Base-by-base conservation (phyloP, 2,113 vertebrate genomes). In the Daboia siamensis region DNA sequence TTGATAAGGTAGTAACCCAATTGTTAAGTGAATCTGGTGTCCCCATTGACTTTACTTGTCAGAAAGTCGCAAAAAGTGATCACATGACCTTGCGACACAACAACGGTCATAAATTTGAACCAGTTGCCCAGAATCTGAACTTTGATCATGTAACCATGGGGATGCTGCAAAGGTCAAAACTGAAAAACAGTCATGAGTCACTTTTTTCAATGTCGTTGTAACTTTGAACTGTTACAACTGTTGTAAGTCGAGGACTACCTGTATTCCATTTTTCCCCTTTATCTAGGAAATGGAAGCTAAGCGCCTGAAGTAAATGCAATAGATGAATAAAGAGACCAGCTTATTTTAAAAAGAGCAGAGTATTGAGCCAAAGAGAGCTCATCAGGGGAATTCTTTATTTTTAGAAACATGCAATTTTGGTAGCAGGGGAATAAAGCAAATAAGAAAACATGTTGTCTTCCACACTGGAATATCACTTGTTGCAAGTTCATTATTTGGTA, bases 371-470 rank as follows among this genome's bases (percentile, higher is more conserved):
- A 86, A 52, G 74, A 90, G 15, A 21, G 69, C 4, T 44, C 9
- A 3, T 86, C 88, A 54, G 10, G 88, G 80, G 46, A 93, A 93
- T 86, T 52, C 5, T 92, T 29, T 92, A 85, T 93, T 64, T 90
- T 90, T 92, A 86, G 92, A 92, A 54, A 46, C 74, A 86, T 86
- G 57, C 46, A 52, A 51, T 64, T 33, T 86, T 55, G 74, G 64
- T 52, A 86, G 26, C 80, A 52, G 21, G 69, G 74, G 88, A 92
- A 89, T 86, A 44, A 84, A 92, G 56, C 29, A 84, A 57, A 89
- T 33, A 54, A 90, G 80, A 93, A 93, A 90, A 74, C 88, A 86
- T 85, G 74, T 86, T 93, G 69, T 86, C 56, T 48, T 64, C n/a
- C 24, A 88, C 88, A 90, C 2, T 64, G 29, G 12, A 86, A 85